Percentiles rank a stretch among this genome's conserved stretches.
Conservation (phyloP, 2,113 vertebrate species). For the Poeciliopsis prolifica region DNA sequence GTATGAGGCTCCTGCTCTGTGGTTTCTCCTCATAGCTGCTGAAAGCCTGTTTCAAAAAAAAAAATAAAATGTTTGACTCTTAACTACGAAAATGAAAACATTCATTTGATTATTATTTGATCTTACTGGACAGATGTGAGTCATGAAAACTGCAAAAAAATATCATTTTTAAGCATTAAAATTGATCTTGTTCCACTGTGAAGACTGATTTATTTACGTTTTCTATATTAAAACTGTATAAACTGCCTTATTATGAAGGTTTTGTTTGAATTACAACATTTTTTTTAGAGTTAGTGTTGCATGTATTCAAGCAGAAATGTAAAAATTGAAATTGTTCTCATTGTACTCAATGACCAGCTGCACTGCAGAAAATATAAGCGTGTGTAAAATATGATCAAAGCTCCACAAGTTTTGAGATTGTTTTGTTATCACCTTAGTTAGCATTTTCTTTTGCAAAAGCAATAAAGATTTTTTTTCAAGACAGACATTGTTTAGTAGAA, state of each 20-base stretch:
- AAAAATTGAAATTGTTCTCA: not conserved
- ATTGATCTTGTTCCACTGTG: not conserved
- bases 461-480: no score
- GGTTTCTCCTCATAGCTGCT: not conserved
- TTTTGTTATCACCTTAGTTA: no score
- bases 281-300: no score
- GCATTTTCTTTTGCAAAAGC: no score
- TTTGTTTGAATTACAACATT: no score
- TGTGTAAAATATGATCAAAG: no score
- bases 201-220: not conserved
- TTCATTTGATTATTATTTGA: not conserved
- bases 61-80: not conserved
- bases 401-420: no score
- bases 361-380: no score
- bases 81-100: not conserved
- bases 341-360: not conserved
- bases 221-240: no score
- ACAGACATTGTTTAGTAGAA: no score
- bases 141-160: not conserved
- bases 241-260: no score
- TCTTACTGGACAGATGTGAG: not conserved
- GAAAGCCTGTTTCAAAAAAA: not conserved
- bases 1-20: slow-evolving; percentile 17
- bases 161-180: no score
- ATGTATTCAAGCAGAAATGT: not conserved